Evolutionary conservation across 2,888 invertebrate species (phyloP).

Genomic region (Xiphydria camelus): DNA sequence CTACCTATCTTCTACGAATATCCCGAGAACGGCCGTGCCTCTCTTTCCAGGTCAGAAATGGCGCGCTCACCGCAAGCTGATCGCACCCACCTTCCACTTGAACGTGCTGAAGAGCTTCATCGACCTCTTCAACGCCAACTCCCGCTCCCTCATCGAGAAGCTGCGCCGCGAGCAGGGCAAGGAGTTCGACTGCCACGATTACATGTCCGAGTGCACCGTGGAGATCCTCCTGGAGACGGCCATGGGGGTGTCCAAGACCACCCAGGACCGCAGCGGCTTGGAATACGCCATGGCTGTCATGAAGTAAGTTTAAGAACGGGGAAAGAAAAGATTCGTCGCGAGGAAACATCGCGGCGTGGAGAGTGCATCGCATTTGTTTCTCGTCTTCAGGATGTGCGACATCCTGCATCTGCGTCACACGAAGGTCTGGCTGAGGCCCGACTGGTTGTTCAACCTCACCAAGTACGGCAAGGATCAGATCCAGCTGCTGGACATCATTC

Average conservation of each 20-base stretch:
- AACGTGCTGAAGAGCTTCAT: constrained; percentile 86
- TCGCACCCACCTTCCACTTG: constrained; percentile 86
- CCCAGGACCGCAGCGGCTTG: constrained; percentile 79
- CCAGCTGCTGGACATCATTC: constrained; percentile 75
- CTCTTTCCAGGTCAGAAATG: constrained; percentile 74
- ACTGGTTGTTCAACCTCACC: constrained; percentile 76
- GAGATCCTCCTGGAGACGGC: constrained; percentile 84
- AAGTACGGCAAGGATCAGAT: constrained; percentile 75
- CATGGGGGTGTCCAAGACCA: constrained; percentile 84
- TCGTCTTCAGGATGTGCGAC: constrained; percentile 76
- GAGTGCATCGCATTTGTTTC: no score
- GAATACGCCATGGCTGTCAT: constrained; percentile 88
- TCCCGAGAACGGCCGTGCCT: no score
- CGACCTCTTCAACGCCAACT: constrained; percentile 82
- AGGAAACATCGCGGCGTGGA: no score
- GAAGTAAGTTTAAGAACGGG: constrained; percentile 61
- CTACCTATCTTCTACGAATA: constrained; percentile 6
- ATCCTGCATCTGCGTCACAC: constrained; percentile 82
- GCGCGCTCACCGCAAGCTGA: constrained; percentile 82
- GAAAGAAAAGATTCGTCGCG: neutral
- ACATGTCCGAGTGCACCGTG: constrained; percentile 84
- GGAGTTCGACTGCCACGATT: constrained; percentile 78
- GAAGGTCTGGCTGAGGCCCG: constrained; percentile 77
- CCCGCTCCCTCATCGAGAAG: constrained; percentile 73
- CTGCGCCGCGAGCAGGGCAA: constrained; percentile 69